Evolutionary conservation across 2,113 vertebrate species (phyloP), one percentile per base, ranked within the genome.

Genomic region (Irena cyanogastra): DNA sequence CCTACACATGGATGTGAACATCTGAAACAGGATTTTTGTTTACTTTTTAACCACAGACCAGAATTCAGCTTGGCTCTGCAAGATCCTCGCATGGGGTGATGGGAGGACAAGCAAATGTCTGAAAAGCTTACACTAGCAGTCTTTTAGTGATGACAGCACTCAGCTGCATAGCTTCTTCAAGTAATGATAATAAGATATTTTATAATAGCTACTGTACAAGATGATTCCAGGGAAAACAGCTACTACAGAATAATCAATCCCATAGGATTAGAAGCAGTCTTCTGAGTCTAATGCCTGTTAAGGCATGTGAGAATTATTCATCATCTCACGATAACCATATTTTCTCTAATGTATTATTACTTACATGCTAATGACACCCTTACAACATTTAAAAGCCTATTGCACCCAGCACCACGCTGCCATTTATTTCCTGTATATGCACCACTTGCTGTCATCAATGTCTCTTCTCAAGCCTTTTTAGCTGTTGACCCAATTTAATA

Each of bases 401-500:
- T 12, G 16, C 12, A 10, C 54, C 75, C 78, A 92, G 81, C 87
- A 37, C 69, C 54, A 49, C 3, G 2, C 47, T 78, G 87, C 71
- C 7, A 0, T 91, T 96, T 84, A 88, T 85, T 95, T 97, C 96
- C 87, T 90, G 42, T 75, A 69, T 78, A 37, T 83, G 49, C 56
- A 76, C 90, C 42, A 4, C 95, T 97, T 84, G 63, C 95, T 95
- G 69, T 88, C 95, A 89, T 69, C 74, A 79, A 39, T 89, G 83
- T 88, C 94, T 94, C 68, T 59, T 88, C 90, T 93, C 94, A 92
- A 47, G 87, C 94, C 95, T 90, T 87, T 97, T 93, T 94, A 96
- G 94, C 95, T 96, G 86, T 77, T 98, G 97, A 97, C 97, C 97
- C 94, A 97, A 93, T 98, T 98, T 97, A 97, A 97, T 95, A 94